A percentile compares a stretch with the other conserved stretches of the same genome.
These are phyloP conservation scores for Erpobdella octoculata DNA, from an alignment of 2,888 invertebrate genomes.

Conservation along the genomic window DNA sequence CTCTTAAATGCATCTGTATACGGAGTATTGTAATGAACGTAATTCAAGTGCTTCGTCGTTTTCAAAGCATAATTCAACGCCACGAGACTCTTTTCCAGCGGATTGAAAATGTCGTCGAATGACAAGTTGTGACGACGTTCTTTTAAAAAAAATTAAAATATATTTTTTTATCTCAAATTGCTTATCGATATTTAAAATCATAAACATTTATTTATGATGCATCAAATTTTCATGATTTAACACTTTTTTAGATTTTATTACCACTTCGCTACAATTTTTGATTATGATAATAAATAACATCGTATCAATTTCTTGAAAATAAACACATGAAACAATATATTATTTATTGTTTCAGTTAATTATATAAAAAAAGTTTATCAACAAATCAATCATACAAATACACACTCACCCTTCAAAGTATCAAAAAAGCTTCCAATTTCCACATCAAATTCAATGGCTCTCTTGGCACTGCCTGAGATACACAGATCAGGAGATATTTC, in stretches of 20 bases:
- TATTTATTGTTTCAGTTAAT: not conserved
- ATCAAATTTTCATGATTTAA: no score
- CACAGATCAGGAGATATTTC: constrained; percentile 69
- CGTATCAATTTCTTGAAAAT: no score
- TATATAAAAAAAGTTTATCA: constrained; percentile 2
- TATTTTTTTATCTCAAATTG: not conserved
- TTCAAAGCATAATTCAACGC: constrained; percentile 79
- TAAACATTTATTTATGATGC: not conserved
- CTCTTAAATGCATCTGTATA: constrained; percentile 43
- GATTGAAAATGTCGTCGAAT: constrained; percentile 44
- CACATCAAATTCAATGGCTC: constrained; percentile 72
- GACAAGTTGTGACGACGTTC: constrained; percentile 40
- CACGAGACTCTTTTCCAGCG: constrained; percentile 60
- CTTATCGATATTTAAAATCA: not conserved
- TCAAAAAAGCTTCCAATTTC: constrained; percentile 61
- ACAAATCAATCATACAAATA: not conserved
- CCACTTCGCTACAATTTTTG: no score
- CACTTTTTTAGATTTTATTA: no score
- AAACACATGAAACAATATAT: not conserved
- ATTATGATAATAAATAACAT: no score
- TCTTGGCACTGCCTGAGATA: constrained; percentile 72
- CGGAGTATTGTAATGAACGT: constrained; percentile 62
- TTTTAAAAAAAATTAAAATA: constrained; percentile 28
- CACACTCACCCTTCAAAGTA: constrained; percentile 40
- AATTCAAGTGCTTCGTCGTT: constrained; percentile 72